phyloP scores from a whole-genome alignment of 2,797 vertebrate genomes.

The Selene dorsalis region DNA sequence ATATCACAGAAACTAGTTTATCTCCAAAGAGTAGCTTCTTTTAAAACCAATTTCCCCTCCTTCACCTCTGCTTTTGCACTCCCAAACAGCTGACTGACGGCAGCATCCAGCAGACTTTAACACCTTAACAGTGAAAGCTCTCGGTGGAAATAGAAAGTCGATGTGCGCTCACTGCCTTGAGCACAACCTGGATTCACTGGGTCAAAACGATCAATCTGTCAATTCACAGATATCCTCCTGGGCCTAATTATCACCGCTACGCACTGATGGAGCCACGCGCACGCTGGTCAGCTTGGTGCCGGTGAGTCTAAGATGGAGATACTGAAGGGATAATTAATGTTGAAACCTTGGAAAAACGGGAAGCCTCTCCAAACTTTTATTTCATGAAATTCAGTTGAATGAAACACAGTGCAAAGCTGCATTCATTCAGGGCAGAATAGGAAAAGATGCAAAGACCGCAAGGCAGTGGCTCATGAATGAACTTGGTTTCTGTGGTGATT shows the following conservation, averaged over 20 bases:
- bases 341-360: constrained; percentile 16
- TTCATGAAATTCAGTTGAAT: not conserved
- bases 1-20: not conserved
- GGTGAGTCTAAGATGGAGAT: constrained; percentile 18
- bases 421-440: too few species aligned
- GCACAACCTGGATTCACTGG: constrained; percentile 53
- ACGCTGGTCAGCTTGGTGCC: constrained; percentile 58
- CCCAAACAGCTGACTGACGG: constrained; percentile 39
- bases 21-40: constrained; percentile 12
- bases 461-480: too few species aligned
- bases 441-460: too few species aligned
- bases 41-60: not conserved
- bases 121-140: constrained; percentile 55
- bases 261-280: constrained; percentile 45
- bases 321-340: constrained; percentile 47
- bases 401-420: not conserved
- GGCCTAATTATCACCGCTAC: constrained; percentile 63
- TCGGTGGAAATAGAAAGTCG: constrained; percentile 58
- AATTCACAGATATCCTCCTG: constrained; percentile 61
- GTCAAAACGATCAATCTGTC: constrained; percentile 72
- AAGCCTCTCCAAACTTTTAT: constrained; percentile 4
- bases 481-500: too few species aligned
- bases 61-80: not conserved
- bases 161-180: constrained; percentile 40
- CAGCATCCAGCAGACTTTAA: constrained; percentile 40